Percentiles rank a stretch among this genome's conserved stretches.
Evolutionary conservation across 2,113 vertebrate genomes (phyloP).

Genomic region (Syrmaticus mikado): DNA sequence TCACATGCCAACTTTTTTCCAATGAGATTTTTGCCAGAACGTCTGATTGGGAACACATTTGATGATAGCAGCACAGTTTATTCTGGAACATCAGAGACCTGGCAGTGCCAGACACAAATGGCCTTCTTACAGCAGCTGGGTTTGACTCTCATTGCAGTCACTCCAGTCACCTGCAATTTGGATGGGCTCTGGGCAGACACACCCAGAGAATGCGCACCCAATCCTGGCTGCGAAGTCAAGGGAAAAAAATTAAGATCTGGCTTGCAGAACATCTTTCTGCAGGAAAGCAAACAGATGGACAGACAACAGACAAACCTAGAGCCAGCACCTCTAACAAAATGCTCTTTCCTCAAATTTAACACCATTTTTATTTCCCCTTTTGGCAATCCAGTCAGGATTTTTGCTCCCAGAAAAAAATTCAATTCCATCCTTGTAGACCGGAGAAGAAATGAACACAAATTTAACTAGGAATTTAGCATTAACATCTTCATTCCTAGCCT

Average conservation of each 20-base stretch:
- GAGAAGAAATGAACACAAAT: neutral
- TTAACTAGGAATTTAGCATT: neutral
- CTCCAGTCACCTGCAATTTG: neutral
- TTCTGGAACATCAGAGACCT: constrained; percentile 41
- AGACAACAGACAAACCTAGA: neutral
- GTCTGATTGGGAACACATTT: neutral
- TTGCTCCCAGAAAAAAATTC: neutral
- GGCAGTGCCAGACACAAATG: constrained; percentile 14
- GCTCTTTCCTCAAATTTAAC: neutral
- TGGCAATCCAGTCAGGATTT: constrained; percentile 3
- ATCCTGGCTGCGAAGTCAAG: neutral
- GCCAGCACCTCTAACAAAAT: neutral
- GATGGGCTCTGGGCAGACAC: neutral
- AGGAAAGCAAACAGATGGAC: neutral
- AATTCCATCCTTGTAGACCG: neutral
- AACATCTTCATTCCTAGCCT: neutral
- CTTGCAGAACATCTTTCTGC: constrained; percentile 7
- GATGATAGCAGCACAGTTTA: neutral
- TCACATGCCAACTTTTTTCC: neutral
- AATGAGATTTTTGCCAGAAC: neutral
- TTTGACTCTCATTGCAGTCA: constrained; percentile 7
- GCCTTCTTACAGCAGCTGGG: neutral
- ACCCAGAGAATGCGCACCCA: neutral
- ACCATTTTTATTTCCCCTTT: constrained; percentile 11
- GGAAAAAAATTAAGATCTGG: neutral